Conservation (phyloP, 2,888 invertebrate genomes). For the Eucera pruinosa region DNA sequence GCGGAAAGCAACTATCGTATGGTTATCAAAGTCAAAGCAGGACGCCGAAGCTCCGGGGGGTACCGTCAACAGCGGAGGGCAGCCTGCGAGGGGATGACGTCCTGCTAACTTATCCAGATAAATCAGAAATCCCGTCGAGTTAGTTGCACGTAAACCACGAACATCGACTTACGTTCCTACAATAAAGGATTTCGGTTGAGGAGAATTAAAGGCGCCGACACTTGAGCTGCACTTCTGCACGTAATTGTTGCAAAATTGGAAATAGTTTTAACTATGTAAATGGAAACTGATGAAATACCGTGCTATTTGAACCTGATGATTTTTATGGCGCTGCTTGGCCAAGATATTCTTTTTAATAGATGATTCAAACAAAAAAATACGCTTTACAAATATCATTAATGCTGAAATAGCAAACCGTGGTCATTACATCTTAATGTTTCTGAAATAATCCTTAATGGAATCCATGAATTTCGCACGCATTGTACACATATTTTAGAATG, state of each 20-base stretch:
- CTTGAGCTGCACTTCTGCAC: not conserved
- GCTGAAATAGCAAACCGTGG: too few relatives aligned
- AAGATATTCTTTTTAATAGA: too few relatives aligned
- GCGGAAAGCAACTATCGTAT: conserved; percentile 75
- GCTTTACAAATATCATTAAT: too few relatives aligned
- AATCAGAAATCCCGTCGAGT: conserved; percentile 76
- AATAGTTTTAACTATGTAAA: too few relatives aligned
- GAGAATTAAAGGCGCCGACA: not conserved
- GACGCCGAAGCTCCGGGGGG: conserved; percentile 66
- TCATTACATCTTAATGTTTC: too few relatives aligned
- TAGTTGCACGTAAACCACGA: conserved; percentile 59
- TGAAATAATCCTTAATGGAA: too few relatives aligned
- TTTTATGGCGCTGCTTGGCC: too few relatives aligned
- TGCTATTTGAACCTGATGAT: too few relatives aligned
- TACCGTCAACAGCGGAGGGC: conserved; percentile 56
- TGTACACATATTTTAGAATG: too few relatives aligned
- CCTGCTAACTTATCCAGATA: conserved; percentile 76
- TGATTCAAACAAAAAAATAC: too few relatives aligned
- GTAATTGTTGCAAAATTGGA: not conserved
- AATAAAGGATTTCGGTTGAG: conserved; percentile 24
- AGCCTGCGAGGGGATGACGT: conserved; percentile 74
- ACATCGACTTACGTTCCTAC: conserved; percentile 19
- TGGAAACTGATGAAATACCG: too few relatives aligned
- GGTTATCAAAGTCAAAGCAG: conserved; percentile 77
- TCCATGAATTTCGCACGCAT: too few relatives aligned